phyloP scores from a whole-genome alignment of 2,888 invertebrate species.

The Hirtodrosophila confusa region DNA sequence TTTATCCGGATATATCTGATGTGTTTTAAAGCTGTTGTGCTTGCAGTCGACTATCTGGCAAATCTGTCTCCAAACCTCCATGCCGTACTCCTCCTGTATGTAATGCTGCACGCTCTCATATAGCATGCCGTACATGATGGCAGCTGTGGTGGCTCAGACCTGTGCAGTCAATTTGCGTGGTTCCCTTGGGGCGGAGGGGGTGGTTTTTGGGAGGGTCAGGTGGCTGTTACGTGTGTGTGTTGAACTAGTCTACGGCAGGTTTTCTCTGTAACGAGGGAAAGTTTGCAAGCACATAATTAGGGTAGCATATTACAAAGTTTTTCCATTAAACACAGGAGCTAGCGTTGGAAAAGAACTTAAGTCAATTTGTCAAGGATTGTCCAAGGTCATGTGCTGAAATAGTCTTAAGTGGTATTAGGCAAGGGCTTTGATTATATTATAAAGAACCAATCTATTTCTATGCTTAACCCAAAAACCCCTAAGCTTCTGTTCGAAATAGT shows the following conservation, averaged over 20 bases:
- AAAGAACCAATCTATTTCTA: neutral
- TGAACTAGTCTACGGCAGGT: conserved; percentile 42
- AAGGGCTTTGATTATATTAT: neutral
- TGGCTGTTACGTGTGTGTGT: conserved; percentile 9
- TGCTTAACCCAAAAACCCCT: no score
- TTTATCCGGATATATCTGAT: conserved; percentile 92
- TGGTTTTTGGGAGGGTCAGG: conserved; percentile 6
- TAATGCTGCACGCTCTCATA: conserved; percentile 93
- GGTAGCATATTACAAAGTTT: conserved; percentile 50
- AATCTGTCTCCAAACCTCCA: conserved; percentile 90
- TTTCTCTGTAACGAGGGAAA: conserved; percentile 63
- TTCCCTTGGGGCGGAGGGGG: conserved; percentile 1
- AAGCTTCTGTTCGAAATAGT: no score
- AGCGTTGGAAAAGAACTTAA: conserved; percentile 28
- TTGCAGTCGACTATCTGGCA: conserved; percentile 89
- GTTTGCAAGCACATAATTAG: conserved; percentile 56
- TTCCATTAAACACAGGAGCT: conserved; percentile 53
- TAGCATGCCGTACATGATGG: conserved; percentile 92
- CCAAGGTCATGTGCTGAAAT: conserved; percentile 11
- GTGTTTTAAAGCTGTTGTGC: conserved; percentile 91
- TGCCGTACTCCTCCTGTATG: conserved; percentile 92
- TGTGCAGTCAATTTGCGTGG: conserved; percentile 12
- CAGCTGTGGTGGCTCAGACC: conserved; percentile 12
- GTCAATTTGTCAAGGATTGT: conserved; percentile 49
- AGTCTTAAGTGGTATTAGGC: neutral